These are phyloP conservation scores for Aleiodes testaceus DNA, from an alignment of 2,888 invertebrate species.

Conservation along the genomic window DNA sequence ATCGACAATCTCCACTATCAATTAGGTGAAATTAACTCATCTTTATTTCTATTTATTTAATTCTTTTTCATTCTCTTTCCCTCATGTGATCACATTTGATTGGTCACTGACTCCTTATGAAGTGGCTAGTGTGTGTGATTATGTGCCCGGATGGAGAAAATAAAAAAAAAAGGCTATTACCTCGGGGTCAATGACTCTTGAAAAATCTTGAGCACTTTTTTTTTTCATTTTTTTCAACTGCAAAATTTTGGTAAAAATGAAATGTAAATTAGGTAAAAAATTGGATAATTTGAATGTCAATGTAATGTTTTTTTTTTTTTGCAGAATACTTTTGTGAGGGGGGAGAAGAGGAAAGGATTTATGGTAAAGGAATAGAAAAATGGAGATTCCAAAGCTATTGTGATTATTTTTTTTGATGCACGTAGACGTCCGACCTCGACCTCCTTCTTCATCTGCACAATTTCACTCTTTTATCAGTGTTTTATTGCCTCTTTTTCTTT, in stretches of 20 bases:
- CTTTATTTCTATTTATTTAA: slow-evolving; percentile 22
- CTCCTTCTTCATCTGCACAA: slow-evolving; percentile 52
- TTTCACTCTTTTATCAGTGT: slow-evolving; percentile 37
- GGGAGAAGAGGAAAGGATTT: too few relatives aligned
- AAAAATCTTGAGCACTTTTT: slow-evolving; percentile 57
- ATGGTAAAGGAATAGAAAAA: not conserved
- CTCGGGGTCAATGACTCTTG: slow-evolving; percentile 60
- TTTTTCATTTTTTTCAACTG: not conserved
- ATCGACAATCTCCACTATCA: too few relatives aligned
- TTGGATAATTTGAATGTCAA: too few relatives aligned
- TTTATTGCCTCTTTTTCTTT: slow-evolving; percentile 20
- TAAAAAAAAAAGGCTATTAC: not conserved
- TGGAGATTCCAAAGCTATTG: slow-evolving; percentile 18
- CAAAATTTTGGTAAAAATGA: not conserved
- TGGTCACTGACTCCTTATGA: slow-evolving; percentile 14
- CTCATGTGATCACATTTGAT: slow-evolving; percentile 34
- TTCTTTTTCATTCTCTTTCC: slow-evolving; percentile 23
- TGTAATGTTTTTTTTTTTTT: too few relatives aligned
- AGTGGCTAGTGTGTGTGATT: slow-evolving; percentile 32
- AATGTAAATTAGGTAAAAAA: too few relatives aligned
- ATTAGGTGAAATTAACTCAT: slow-evolving; percentile 39
- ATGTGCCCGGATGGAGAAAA: not conserved
- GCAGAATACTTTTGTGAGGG: too few relatives aligned
- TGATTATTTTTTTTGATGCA: slow-evolving; percentile 26
- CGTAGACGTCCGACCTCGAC: slow-evolving; percentile 60